Base-by-base conservation (phyloP, 1,140 invertebrate species). In the Drosophila watanabei region DNA sequence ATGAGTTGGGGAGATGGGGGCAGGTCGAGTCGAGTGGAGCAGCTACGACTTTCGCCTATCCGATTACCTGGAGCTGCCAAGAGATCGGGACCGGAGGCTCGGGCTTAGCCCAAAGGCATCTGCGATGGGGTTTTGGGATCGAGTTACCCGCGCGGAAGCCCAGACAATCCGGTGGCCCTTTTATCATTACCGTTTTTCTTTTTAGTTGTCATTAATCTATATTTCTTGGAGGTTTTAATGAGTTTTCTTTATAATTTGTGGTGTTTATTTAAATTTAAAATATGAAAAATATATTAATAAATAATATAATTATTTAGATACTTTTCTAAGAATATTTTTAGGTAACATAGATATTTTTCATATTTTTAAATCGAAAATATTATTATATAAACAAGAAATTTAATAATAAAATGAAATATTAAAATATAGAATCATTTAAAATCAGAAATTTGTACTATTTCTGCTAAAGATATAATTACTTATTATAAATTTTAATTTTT, bases 1-100 rank as follows among this genome's bases (percentile, higher is more conserved):
- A 70, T 78, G 75, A 70, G 71, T 14, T 28, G 64, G 24, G 39
- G 14, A 4, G 13, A 14, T 20, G 10, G 28, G 30, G 56, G 79
- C 46, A 45, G 58, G 57, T 48, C 14, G 24, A 63, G 62, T 30
- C 60, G 64, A 79, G 79, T 65, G 48, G 61, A 49, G 49, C 52
- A 43, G 59, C 24, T 24, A 24, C 73, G 76, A 89, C 86, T 88
- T 88, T 88, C 85, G 85, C 85, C 75, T 88, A 88, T 88, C 85
- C 85, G 85, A 88, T 88, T 88, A 88, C 85, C 73, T 63, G 63
- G 68, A 66, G 61, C 48, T 62, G 75, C 57, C 39, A 54, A 63
- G 37, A 64, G 41, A 51, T 41, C 35, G 48, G 54, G 58, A 49
- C 45, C 51, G 49, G 35, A 13, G n/a, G 51, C 51, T 52, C 51